These are phyloP conservation scores for Biston stratarius DNA, from an alignment of 2,888 invertebrate genomes.

Conservation along the genomic window DNA sequence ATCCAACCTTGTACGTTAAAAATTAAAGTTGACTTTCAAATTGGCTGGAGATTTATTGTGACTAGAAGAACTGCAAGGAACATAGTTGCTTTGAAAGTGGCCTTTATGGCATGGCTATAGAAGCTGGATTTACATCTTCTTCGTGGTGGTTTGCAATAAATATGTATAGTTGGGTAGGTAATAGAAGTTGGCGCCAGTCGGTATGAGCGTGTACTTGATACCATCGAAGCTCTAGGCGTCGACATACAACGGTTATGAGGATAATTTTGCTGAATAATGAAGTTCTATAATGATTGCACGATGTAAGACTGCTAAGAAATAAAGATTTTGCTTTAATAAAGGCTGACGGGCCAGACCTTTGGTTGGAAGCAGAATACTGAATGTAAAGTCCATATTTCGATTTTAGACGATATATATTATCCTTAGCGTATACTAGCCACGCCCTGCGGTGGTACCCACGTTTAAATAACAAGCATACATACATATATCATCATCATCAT, in stretches of 20 bases:
- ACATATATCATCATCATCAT: too few species aligned
- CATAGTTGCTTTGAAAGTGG: conserved; percentile 66
- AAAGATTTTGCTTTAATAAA: not conserved
- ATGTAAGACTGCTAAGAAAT: not conserved
- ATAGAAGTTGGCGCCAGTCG: conserved; percentile 77
- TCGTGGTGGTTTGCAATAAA: conserved; percentile 63
- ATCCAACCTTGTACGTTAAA: conserved; percentile 14
- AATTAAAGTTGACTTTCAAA: conserved; percentile 40
- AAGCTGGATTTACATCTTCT: conserved; percentile 67
- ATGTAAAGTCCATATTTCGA: too few species aligned
- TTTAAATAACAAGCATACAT: too few species aligned
- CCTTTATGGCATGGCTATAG: conserved; percentile 67
- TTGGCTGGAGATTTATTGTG: conserved; percentile 48
- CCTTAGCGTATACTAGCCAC: too few species aligned
- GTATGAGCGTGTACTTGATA: conserved; percentile 69
- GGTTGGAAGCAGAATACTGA: too few species aligned
- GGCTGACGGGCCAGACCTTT: too few species aligned
- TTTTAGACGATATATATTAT: too few species aligned
- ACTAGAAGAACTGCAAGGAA: conserved; percentile 63
- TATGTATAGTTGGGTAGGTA: conserved; percentile 44
- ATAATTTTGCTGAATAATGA: conserved; percentile 61
- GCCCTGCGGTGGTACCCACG: too few species aligned
- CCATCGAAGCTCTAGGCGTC: conserved; percentile 72
- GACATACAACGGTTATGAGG: conserved; percentile 61
- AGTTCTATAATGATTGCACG: conserved; percentile 19